Conservation (phyloP, 1,140 invertebrate genomes). For the Palaemon carinicauda region DNA sequence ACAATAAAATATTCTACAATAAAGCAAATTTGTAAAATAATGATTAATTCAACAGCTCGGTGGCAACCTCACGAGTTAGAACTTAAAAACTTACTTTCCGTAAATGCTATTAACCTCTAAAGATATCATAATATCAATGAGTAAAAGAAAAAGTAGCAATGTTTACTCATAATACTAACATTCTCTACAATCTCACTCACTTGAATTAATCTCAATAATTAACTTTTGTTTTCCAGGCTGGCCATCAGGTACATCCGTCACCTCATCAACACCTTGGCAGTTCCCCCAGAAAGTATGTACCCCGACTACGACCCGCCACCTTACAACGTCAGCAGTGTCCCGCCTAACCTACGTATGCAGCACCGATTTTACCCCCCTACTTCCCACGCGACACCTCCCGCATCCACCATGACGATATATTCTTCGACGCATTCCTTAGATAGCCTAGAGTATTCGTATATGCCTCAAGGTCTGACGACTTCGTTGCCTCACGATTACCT, state of each 20-base stretch:
- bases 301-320: constrained; percentile 59
- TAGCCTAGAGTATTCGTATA: constrained; percentile 32
- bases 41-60: too few relatives aligned
- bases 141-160: too few relatives aligned
- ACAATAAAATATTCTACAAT: too few relatives aligned
- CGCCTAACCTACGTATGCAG: constrained; percentile 42
- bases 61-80: too few relatives aligned
- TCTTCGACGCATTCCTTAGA: constrained; percentile 15
- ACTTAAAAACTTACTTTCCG: too few relatives aligned
- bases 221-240: constrained; percentile 67
- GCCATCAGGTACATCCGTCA: constrained; percentile 84
- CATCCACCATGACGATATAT: constrained; percentile 27
- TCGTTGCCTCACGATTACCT: constrained; percentile 38
- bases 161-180: too few relatives aligned
- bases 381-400: neutral
- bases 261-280: constrained; percentile 72
- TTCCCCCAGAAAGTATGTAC: constrained; percentile 57
- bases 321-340: constrained; percentile 53
- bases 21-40: too few relatives aligned
- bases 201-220: too few relatives aligned
- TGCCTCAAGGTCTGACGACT: constrained; percentile 33
- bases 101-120: too few relatives aligned
- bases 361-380: constrained; percentile 32
- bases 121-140: too few relatives aligned
- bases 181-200: too few relatives aligned